Base-by-base conservation (phyloP, 2,113 vertebrate genomes). In the Elgaria multicarinata region DNA sequence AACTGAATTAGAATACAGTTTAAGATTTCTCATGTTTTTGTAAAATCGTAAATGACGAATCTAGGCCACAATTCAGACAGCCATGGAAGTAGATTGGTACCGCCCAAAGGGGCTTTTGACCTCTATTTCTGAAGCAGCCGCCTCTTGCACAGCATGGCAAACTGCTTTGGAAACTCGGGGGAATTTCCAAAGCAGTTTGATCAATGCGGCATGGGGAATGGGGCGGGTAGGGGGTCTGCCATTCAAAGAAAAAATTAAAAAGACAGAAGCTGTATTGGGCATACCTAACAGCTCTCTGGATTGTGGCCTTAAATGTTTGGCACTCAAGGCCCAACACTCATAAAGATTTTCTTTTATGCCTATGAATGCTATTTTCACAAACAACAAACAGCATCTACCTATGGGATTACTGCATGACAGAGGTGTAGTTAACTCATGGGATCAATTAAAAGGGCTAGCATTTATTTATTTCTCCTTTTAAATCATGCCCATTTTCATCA, bases 391-490 rank as follows among this genome's bases (percentile, higher is more conserved):
- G 85, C 71, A 81, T 87, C 92, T 92, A 93, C 95, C 95, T 93
- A 83, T 92, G 96, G 96, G 97, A 97, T 96, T 96, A 96, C 92
- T 92, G 92, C 90, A 88, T 85, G 91, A 96, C 95, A 97, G 96
- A 97, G 90, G 90, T 95, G 94, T 80, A 95, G 95, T 95, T 97
- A 96, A 96, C 97, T 97, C 96, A 96, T 79, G 96, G 97, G 97
- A 96, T 96, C 96, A 97, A 97, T 97, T 97, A 97, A 89, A 96
- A 95, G 93, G 93, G 96, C 90, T 89, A 90, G 91, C 89, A 93
- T 95, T 94, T 94, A 86, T 1, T 90, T 85, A 92, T 94, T 95
- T 91, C 93, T 36, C 77, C 69, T 79, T 84, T 90, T 82, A 87
- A 92, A 92, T 92, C 92, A 89, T 85, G 50, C 82, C 77, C 86